These are phyloP conservation scores for Epistrophella euchroma DNA, from an alignment of 2,888 invertebrate species.

Conservation along the genomic window DNA sequence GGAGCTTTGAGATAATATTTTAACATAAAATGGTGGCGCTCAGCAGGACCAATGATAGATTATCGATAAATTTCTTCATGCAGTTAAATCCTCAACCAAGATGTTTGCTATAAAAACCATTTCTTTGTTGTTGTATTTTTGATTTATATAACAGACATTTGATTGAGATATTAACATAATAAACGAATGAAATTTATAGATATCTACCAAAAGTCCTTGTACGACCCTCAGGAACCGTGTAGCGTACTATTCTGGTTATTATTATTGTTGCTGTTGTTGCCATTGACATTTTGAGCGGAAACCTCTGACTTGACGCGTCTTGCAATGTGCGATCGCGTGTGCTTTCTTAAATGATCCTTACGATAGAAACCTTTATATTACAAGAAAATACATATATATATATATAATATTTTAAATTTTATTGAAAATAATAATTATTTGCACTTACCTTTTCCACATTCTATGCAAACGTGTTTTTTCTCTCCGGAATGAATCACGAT, in stretches of 20 bases:
- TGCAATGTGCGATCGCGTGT: constrained; percentile 93
- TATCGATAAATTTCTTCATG: constrained; percentile 79
- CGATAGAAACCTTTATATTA: constrained; percentile 88
- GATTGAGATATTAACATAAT: constrained; percentile 31
- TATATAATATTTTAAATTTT: not conserved
- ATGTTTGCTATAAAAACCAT: constrained; percentile 55
- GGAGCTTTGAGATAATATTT: constrained; percentile 61
- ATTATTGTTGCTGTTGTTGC: constrained; percentile 79
- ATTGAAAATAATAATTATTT: not conserved
- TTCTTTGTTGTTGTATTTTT: not conserved
- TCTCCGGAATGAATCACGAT: constrained; percentile 96
- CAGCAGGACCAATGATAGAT: constrained; percentile 82
- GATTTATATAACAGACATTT: constrained; percentile 37
- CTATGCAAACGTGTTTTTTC: constrained; percentile 93
- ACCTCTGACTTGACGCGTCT: constrained; percentile 93
- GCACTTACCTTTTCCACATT: constrained; percentile 91
- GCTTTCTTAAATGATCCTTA: constrained; percentile 93
- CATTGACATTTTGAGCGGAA: constrained; percentile 87
- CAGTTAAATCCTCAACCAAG: constrained; percentile 44
- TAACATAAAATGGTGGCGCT: constrained; percentile 78
- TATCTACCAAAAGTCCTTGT: constrained; percentile 85
- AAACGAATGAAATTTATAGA: constrained; percentile 79
- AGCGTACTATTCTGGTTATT: constrained; percentile 81
- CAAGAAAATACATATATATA: not conserved
- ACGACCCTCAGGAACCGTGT: constrained; percentile 84